Conservation (phyloP, 2,113 vertebrate genomes). For the Cygnus atratus region DNA sequence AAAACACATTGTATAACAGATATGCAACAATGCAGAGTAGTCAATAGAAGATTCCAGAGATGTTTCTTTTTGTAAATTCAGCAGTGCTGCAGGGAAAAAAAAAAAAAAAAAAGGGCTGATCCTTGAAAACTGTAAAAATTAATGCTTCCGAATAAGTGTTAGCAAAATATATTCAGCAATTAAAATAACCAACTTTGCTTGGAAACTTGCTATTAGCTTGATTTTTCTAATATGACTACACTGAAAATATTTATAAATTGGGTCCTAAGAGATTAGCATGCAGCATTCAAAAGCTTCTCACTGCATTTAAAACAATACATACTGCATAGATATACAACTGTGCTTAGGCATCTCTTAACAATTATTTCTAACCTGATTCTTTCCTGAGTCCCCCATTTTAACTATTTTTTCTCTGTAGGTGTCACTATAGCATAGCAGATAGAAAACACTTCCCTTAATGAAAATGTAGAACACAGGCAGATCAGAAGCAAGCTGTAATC, state of each 20-base stretch:
- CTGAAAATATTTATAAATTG: constrained; percentile 21
- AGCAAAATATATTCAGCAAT: constrained; percentile 49
- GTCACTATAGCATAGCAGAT: constrained; percentile 76
- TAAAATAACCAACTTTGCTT: constrained; percentile 1
- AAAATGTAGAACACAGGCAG: constrained; percentile 41
- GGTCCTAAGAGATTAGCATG: not conserved
- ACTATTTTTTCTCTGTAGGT: constrained; percentile 76
- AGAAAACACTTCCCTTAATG: constrained; percentile 38
- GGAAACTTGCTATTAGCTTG: constrained; percentile 22
- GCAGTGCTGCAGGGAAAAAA: not conserved
- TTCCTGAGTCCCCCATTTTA: not conserved
- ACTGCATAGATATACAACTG: not conserved
- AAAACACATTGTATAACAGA: not conserved
- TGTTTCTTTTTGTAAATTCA: not conserved
- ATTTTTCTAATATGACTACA: constrained; percentile 35
- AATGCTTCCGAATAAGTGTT: not conserved
- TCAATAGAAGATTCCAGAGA: not conserved
- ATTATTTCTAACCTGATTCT: not conserved
- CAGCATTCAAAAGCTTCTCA: not conserved
- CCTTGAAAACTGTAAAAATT: not conserved
- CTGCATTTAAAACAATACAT: not conserved
- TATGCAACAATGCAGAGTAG: not conserved
- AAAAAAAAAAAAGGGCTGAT: constrained; percentile 13
- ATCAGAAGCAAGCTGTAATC: constrained; percentile 56
- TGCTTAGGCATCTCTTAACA: not conserved